These are phyloP conservation scores for Astatotilapia flaviijosephi DNA, from an alignment of 2,113 vertebrate species.

Conservation along the genomic window DNA sequence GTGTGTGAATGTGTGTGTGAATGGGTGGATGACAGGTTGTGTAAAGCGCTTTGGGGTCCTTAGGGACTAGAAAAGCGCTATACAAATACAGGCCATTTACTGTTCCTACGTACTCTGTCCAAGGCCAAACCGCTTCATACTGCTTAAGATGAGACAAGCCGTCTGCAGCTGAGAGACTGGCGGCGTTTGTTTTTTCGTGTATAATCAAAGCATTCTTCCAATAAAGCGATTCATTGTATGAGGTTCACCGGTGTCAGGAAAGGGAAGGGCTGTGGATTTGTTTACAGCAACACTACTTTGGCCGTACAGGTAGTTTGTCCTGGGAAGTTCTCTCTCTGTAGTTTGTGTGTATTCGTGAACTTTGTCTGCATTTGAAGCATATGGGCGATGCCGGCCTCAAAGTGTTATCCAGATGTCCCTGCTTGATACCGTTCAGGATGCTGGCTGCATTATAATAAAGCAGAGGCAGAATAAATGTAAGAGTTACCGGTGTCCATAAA, in stretches of 20 bases:
- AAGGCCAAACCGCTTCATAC: conserved; percentile 17
- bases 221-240: conserved; percentile 2
- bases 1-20: no score
- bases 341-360: not conserved
- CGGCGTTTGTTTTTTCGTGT: not conserved
- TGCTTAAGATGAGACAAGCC: not conserved
- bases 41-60: no score
- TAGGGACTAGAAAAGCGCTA: no score
- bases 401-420: conserved; percentile 20
- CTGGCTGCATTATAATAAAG: conserved; percentile 2
- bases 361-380: not conserved
- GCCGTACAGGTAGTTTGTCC: not conserved
- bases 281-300: not conserved
- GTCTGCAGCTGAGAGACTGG: not conserved
- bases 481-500: not conserved
- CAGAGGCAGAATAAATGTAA: not conserved
- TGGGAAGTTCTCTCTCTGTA: not conserved
- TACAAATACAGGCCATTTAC: no score
- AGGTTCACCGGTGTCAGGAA: not conserved
- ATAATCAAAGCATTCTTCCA: not conserved
- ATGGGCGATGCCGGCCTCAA: not conserved
- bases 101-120: not conserved
- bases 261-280: conserved; percentile 10
- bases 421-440: not conserved
- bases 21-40: no score